phyloP scores from a whole-genome alignment of 2,797 vertebrate genomes.

The Borostomias antarcticus region DNA sequence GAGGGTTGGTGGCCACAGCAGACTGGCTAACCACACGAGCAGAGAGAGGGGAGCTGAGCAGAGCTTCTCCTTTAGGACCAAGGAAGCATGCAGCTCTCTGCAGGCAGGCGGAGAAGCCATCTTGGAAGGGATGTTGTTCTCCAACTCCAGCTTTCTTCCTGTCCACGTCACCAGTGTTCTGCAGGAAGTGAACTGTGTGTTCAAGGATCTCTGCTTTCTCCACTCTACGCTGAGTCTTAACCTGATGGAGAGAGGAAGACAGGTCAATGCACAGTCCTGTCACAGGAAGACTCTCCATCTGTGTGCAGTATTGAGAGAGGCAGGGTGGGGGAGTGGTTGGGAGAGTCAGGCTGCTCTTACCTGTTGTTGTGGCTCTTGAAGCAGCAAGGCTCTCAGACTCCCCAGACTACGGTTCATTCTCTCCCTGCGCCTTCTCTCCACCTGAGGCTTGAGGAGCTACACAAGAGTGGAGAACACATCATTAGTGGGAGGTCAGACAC shows the following conservation, averaged over 20 bases:
- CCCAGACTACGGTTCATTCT: slow-evolving; percentile 86
- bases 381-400: slow-evolving; percentile 74
- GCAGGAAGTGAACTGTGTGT: slow-evolving; percentile 79
- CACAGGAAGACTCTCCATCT: background rate
- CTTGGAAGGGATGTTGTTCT: slow-evolving; percentile 48
- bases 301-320: background rate
- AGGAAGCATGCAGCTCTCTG: slow-evolving; percentile 63
- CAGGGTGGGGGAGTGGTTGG: background rate
- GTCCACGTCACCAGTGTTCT: slow-evolving; percentile 45
- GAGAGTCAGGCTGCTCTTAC: slow-evolving; percentile 47
- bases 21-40: slow-evolving; percentile 32
- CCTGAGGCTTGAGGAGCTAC: slow-evolving; percentile 82
- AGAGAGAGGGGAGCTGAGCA: slow-evolving; percentile 41
- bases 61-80: slow-evolving; percentile 51
- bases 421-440: slow-evolving; percentile 83
- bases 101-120: slow-evolving; percentile 68
- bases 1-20: slow-evolving; percentile 1
- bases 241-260: slow-evolving; percentile 57
- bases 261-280: slow-evolving; percentile 1
- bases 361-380: slow-evolving; percentile 73
- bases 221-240: slow-evolving; percentile 71
- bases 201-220: slow-evolving; percentile 87
- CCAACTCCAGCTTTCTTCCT: slow-evolving; percentile 8
- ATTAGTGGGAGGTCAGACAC: slow-evolving; percentile 8
- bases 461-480: slow-evolving; percentile 32